Base-by-base conservation (phyloP, 1,140 invertebrate species). In the Drosophila arizonae region DNA sequence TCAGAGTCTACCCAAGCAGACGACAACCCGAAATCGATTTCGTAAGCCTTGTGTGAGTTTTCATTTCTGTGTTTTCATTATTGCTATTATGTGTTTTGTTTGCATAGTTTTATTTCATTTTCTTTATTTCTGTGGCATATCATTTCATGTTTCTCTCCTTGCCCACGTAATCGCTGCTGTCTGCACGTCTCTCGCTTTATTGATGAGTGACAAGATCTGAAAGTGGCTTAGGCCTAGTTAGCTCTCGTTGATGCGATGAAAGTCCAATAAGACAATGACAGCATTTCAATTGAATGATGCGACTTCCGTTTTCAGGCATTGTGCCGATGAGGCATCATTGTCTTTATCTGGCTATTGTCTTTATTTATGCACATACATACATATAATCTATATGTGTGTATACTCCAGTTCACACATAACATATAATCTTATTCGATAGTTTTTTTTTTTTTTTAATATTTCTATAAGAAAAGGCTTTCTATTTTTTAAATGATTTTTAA, bases 121-220 rank as follows among this genome's bases (percentile, higher is more conserved):
- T 17, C 6, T 46, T 48, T 26, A 41, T 46, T 68, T 55, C 36
- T 39, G 10, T 46, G 43, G 43, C 15, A 21, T 57, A 57, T 56
- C 60, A 50, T 63, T 64, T 63, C 41, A 54, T 52, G 71, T 79
- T 79, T 60, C 65, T 56, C 65, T 54, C 43, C 65, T 60, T 46
- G 80, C 79, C 81, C 67, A 85, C 81, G 82, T 86, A 81, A 86
- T 87, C 71, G 36, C 9, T 9, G 33, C 33, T 33, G 33, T 30
- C 28, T 48, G 50, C 77, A 66, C 46, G 65, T 78, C 62, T 30
- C 24, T 39, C 61, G 50, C 52, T 41, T 72, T 54, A 77, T 55
- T 50, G 69, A 63, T 50, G 57, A 33, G 10, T 43, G 33, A 57
- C 28, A 21, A 67, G 58, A 75, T 71, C 65, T 63, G 58, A 78